Percentiles rank a stretch among this genome's conserved stretches.
Conservation (phyloP, 1,140 invertebrate genomes). For the Oscheius sp. region DNA sequence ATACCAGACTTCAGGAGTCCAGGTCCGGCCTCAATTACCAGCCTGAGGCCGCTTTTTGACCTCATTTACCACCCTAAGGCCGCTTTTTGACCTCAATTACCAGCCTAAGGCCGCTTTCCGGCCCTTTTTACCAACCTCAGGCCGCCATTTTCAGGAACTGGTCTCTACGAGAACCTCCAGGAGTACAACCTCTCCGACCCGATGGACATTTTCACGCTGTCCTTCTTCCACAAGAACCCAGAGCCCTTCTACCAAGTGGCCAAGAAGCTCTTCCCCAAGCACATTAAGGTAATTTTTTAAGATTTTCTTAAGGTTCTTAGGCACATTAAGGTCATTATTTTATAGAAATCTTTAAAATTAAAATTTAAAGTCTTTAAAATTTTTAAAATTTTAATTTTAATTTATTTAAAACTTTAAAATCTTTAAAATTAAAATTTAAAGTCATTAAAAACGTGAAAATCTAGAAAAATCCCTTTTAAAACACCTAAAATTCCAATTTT, state of each 20-base stretch:
- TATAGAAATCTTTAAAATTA: neutral
- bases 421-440: too few species aligned
- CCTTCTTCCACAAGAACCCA: slow-evolving; percentile 25
- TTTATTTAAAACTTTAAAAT: too few species aligned
- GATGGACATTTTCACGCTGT: slow-evolving; percentile 14
- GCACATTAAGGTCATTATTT: neutral
- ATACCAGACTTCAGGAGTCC: slow-evolving; percentile 70
- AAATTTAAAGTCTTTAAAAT: too few species aligned
- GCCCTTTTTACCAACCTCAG: neutral
- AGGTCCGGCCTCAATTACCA: slow-evolving; percentile 65
- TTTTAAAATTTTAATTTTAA: too few species aligned
- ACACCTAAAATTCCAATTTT: neutral
- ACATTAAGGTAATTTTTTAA: neutral
- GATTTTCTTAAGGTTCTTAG: too few species aligned
- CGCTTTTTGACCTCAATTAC: too few species aligned
- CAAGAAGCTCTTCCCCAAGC: slow-evolving; percentile 20
- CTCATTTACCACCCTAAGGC: too few species aligned
- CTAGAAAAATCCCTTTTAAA: too few species aligned
- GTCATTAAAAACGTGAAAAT: too few species aligned
- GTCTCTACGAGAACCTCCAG: slow-evolving; percentile 84
- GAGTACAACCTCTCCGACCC: slow-evolving; percentile 70
- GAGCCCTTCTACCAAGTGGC: slow-evolving; percentile 21
- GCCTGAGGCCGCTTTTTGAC: too few species aligned
- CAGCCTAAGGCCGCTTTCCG: too few species aligned
- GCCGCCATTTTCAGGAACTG: slow-evolving; percentile 73